Conservation (phyloP, 2,113 vertebrate species). For the Sminthopsis crassicaudata region DNA sequence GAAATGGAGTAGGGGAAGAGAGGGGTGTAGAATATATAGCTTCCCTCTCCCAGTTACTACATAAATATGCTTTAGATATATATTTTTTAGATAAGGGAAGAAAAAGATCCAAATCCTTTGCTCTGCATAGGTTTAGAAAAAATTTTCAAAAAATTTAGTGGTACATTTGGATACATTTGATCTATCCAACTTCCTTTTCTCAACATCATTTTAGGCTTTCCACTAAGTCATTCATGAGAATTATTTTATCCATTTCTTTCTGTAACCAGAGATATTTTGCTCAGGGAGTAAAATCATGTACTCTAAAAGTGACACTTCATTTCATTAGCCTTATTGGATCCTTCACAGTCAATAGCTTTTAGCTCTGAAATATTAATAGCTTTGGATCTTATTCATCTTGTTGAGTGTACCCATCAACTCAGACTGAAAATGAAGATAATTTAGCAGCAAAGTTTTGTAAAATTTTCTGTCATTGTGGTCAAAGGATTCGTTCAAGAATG, state of each 20-base stretch:
- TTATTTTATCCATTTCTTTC: neutral
- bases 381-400: neutral
- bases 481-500: neutral
- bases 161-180: neutral
- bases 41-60: neutral
- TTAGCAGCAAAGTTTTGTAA: neutral
- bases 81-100: neutral
- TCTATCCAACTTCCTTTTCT: neutral
- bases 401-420: neutral
- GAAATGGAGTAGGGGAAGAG: too few species aligned
- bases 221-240: neutral
- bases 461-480: neutral
- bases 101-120: neutral
- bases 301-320: constrained; percentile 8
- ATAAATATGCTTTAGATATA: neutral
- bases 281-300: constrained; percentile 16
- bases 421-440: constrained; percentile 26
- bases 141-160: neutral
- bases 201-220: neutral
- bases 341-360: neutral
- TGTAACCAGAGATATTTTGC: neutral
- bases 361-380: neutral
- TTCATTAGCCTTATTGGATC: neutral
- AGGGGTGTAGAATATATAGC: neutral
- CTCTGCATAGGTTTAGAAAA: neutral